Evolutionary conservation across 2,888 invertebrate genomes (phyloP).

Genomic region (Brachynemurus nebulosus): DNA sequence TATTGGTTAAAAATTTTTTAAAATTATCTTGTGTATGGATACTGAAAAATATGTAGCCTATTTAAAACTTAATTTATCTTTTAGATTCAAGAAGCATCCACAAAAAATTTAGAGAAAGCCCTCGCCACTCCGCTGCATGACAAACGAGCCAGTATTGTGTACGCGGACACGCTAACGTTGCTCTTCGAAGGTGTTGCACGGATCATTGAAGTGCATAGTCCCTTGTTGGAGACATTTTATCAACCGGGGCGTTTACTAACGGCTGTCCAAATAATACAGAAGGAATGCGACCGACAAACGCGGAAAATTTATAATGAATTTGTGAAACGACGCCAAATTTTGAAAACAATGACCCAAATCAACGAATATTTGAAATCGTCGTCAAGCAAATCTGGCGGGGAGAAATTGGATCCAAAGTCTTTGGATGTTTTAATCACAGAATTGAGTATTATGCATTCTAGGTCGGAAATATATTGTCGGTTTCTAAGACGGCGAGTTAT

Average conservation of each 20-base stretch:
- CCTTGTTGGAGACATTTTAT: slow-evolving; percentile 79
- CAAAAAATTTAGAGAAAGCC: slow-evolving; percentile 55
- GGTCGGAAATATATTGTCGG: slow-evolving; percentile 79
- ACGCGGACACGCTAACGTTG: slow-evolving; percentile 71
- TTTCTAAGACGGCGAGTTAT: slow-evolving; percentile 68
- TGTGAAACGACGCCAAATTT: slow-evolving; percentile 49
- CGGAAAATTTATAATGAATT: slow-evolving; percentile 56
- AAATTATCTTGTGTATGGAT: neutral
- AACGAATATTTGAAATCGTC: slow-evolving; percentile 40
- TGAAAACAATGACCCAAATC: slow-evolving; percentile 46
- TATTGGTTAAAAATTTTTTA: no score
- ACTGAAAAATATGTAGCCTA: neutral
- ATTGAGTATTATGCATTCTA: slow-evolving; percentile 78
- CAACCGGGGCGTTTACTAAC: slow-evolving; percentile 62
- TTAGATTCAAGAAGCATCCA: slow-evolving; percentile 48
- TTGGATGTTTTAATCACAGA: slow-evolving; percentile 81
- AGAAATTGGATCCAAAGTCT: slow-evolving; percentile 63
- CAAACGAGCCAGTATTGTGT: slow-evolving; percentile 61
- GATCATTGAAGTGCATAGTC: slow-evolving; percentile 75
- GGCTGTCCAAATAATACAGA: slow-evolving; percentile 58
- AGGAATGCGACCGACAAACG: slow-evolving; percentile 58
- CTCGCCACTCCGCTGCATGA: slow-evolving; percentile 49
- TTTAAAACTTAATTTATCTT: slow-evolving; percentile 9
- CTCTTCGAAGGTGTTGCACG: slow-evolving; percentile 76
- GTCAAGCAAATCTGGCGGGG: slow-evolving; percentile 31